Evolutionary conservation across 2,888 invertebrate species (phyloP).

Genomic region (Synanthedon tipuliformis): DNA sequence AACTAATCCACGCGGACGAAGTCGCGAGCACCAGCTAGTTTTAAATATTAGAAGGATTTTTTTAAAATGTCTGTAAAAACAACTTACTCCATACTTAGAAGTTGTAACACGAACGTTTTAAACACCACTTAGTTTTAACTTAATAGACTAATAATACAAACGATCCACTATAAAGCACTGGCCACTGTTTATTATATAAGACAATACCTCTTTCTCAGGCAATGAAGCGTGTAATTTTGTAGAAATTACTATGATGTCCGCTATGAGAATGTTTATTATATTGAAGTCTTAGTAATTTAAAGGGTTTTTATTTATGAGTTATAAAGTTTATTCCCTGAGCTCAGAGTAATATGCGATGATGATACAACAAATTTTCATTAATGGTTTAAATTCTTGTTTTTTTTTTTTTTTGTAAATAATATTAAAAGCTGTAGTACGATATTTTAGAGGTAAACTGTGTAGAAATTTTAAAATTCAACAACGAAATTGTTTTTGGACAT

Average conservation of each 20-base stretch:
- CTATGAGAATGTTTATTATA: constrained; percentile 6
- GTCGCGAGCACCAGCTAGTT: too few species aligned
- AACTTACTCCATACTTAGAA: too few species aligned
- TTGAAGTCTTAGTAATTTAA: not conserved
- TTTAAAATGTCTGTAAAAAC: too few species aligned
- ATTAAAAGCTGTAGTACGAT: not conserved
- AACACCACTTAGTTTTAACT: too few species aligned
- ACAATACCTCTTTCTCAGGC: constrained; percentile 20
- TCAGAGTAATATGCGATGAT: not conserved
- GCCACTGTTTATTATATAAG: constrained; percentile 5
- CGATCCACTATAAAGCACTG: constrained; percentile 7
- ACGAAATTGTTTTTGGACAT: too few species aligned
- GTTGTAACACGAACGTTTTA: too few species aligned
- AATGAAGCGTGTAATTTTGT: constrained; percentile 25
- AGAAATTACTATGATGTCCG: constrained; percentile 8
- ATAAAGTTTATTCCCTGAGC: not conserved
- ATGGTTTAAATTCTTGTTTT: not conserved
- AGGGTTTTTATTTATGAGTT: not conserved
- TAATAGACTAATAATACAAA: constrained; percentile 13
- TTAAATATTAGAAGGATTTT: too few species aligned
- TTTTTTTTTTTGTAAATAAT: not conserved
- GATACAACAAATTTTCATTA: not conserved
- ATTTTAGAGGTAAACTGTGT: too few species aligned
- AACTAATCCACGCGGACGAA: too few species aligned
- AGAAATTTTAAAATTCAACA: too few species aligned